A percentile compares a stretch with the other conserved stretches of the same genome.
Conservation (phyloP, 2,797 vertebrate genomes). For the Sebastes hubbsi region DNA sequence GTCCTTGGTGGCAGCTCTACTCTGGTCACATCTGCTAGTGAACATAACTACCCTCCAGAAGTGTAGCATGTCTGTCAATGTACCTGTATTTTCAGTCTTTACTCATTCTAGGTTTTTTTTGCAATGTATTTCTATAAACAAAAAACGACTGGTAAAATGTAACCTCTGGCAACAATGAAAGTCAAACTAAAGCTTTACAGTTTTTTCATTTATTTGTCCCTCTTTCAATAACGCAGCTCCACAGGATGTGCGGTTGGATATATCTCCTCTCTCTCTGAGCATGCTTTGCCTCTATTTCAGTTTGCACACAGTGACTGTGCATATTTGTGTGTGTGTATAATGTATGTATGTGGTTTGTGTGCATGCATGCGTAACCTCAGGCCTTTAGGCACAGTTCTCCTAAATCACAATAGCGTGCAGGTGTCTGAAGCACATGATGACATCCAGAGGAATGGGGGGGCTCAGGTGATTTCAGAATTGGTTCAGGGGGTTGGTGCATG, state of each 20-base stretch:
- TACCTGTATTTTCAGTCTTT: slow-evolving; percentile 72
- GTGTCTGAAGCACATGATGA: slow-evolving; percentile 97
- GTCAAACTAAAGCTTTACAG: slow-evolving; percentile 6
- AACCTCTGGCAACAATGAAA: slow-evolving; percentile 40
- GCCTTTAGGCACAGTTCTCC: slow-evolving; percentile 7
- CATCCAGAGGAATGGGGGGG: slow-evolving; percentile 91
- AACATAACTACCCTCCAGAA: slow-evolving; percentile 62
- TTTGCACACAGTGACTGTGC: slow-evolving; percentile 12
- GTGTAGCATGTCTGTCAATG: slow-evolving; percentile 73
- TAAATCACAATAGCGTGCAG: slow-evolving; percentile 94
- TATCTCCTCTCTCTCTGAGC: slow-evolving; percentile 8
- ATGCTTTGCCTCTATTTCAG: background rate
- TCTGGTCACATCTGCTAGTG: slow-evolving; percentile 11
- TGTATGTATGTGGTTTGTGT: background rate
- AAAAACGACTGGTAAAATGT: slow-evolving; percentile 43
- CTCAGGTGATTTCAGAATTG: slow-evolving; percentile 86
- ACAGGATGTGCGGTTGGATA: background rate
- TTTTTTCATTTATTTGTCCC: background rate
- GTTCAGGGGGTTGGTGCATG: too few relatives aligned
- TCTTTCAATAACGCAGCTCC: slow-evolving; percentile 11
- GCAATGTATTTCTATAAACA: slow-evolving; percentile 56
- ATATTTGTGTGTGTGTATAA: background rate
- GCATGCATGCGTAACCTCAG: background rate
- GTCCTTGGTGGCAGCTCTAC: background rate
- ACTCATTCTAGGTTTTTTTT: slow-evolving; percentile 37